Percentiles rank a stretch among this genome's conserved stretches.
phyloP scores from a whole-genome alignment of 2,797 vertebrate species.

The Enteromius mattozi region DNA sequence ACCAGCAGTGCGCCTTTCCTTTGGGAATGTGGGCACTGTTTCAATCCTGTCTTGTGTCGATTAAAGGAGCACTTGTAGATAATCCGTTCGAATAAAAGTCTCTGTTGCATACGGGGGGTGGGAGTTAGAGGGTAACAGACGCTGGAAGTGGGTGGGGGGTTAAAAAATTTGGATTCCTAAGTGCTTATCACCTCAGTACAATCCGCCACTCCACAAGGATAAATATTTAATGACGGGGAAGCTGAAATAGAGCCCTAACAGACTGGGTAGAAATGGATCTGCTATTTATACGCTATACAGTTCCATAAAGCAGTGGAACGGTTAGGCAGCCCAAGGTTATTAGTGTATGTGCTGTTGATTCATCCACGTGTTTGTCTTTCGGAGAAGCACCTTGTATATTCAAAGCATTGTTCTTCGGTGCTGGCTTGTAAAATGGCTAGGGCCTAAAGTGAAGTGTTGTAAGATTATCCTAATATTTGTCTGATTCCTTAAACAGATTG shows the following conservation, averaged over 20 bases:
- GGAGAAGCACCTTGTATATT: slow-evolving; percentile 58
- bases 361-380: slow-evolving; percentile 62
- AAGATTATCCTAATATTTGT: slow-evolving; percentile 16
- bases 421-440: slow-evolving; percentile 1
- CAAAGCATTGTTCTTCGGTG: slow-evolving; percentile 4
- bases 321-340: slow-evolving; percentile 82
- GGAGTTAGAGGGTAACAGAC: slow-evolving; percentile 40
- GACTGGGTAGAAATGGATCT: slow-evolving; percentile 76
- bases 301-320: slow-evolving; percentile 77
- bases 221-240: slow-evolving; percentile 80
- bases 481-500: slow-evolving; percentile 13
- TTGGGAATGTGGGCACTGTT: slow-evolving; percentile 76
- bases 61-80: slow-evolving; percentile 81
- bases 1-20: slow-evolving; percentile 77
- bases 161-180: slow-evolving; percentile 73
- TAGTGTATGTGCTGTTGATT: slow-evolving; percentile 69
- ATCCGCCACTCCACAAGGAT: slow-evolving; percentile 75
- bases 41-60: slow-evolving; percentile 72
- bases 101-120: slow-evolving; percentile 62
- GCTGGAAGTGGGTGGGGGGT: slow-evolving; percentile 36
- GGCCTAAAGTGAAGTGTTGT: background rate
- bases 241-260: slow-evolving; percentile 80
- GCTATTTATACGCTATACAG: slow-evolving; percentile 75
- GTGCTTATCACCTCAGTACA: slow-evolving; percentile 76
- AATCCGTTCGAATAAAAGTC: slow-evolving; percentile 72